Evolutionary conservation across 2,113 vertebrate species (phyloP).

Genomic region (Hucho hucho): DNA sequence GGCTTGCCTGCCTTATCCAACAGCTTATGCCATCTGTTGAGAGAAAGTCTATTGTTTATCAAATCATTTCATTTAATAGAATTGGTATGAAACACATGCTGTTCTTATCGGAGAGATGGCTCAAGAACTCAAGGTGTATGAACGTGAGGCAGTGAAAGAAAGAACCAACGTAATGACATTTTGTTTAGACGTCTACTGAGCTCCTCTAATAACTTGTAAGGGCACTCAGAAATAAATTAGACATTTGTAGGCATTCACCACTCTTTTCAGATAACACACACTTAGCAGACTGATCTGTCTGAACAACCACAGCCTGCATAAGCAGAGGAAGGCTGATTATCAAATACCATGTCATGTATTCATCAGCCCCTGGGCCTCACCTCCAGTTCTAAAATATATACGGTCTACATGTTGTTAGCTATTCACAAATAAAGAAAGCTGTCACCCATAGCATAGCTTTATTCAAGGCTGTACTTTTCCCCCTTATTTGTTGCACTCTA

Average conservation of each 20-base stretch:
- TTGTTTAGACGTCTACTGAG: background rate
- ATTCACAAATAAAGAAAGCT: background rate
- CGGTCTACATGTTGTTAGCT: too few species aligned
- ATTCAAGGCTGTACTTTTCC: background rate
- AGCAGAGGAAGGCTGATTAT: background rate
- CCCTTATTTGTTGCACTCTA: too few species aligned
- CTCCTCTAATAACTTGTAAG: background rate
- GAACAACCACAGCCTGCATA: background rate
- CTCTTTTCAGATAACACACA: background rate
- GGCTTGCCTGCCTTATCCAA: constrained; percentile 86
- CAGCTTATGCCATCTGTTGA: constrained; percentile 87
- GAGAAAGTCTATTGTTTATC: background rate
- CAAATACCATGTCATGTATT: background rate
- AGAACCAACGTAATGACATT: background rate
- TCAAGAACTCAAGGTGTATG: too few species aligned
- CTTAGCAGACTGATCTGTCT: background rate
- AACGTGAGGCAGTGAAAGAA: too few species aligned
- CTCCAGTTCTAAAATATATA: background rate
- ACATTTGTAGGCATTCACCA: background rate
- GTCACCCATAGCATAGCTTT: background rate
- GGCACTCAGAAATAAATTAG: background rate
- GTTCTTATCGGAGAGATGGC: background rate
- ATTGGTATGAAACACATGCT: background rate
- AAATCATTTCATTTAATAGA: background rate
- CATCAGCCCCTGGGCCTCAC: background rate